Conservation (phyloP, 2,888 invertebrate species). For the Epicampocera succincta region DNA sequence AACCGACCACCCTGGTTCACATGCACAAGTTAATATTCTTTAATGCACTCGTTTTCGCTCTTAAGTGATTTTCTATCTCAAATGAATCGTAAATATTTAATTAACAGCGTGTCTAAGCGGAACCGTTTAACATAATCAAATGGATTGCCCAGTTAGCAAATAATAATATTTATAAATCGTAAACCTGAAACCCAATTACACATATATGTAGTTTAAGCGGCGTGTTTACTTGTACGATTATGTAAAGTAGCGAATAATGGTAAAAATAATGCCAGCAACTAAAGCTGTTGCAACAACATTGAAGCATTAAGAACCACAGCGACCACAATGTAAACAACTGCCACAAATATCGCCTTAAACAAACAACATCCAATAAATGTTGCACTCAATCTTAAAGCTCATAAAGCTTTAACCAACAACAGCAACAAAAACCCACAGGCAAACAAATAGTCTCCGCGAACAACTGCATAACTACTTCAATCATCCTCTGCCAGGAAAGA, state of each 20-base stretch:
- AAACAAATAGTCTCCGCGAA: slow-evolving; percentile 37
- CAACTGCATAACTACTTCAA: slow-evolving; percentile 38
- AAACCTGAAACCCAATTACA: slow-evolving; percentile 44
- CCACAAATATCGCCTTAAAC: slow-evolving; percentile 47
- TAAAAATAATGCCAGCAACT: slow-evolving; percentile 52
- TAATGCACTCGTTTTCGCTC: no score
- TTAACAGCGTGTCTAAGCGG: neutral
- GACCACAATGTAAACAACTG: slow-evolving; percentile 19
- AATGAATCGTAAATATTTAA: no score
- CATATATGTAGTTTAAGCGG: slow-evolving; percentile 32
- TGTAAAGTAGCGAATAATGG: slow-evolving; percentile 63
- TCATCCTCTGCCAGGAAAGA: slow-evolving; percentile 51
- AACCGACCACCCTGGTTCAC: no score
- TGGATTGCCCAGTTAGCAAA: slow-evolving; percentile 44
- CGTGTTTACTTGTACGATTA: slow-evolving; percentile 43
- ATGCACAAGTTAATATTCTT: no score
- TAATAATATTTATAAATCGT: slow-evolving; percentile 37
- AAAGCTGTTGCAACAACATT: slow-evolving; percentile 18
- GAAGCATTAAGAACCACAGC: neutral
- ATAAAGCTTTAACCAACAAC: slow-evolving; percentile 61
- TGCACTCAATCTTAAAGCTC: slow-evolving; percentile 67
- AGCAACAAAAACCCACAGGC: slow-evolving; percentile 55
- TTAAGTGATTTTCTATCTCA: no score
- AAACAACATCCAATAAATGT: slow-evolving; percentile 69
- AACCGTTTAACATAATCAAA: slow-evolving; percentile 40